Conservation (phyloP, 2,888 invertebrate species). For the Hypsopygia costalis region DNA sequence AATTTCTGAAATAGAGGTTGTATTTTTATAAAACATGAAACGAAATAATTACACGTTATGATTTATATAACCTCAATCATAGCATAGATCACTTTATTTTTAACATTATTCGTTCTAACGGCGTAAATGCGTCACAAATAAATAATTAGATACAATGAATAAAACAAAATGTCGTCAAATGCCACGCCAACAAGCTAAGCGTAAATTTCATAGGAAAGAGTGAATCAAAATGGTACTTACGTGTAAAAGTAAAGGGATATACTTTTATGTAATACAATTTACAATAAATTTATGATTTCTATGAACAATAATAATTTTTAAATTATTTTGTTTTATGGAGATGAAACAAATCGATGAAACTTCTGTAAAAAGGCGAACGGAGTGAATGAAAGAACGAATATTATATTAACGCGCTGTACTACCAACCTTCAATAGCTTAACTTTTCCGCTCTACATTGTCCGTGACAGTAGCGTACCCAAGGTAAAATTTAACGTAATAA, state of each 20-base stretch:
- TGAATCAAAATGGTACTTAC: slow-evolving; percentile 46
- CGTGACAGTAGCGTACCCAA: too few species aligned
- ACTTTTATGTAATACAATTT: slow-evolving; percentile 41
- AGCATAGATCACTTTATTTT: background rate
- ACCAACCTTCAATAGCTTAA: too few species aligned
- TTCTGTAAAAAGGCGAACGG: slow-evolving; percentile 30
- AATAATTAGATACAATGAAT: slow-evolving; percentile 67
- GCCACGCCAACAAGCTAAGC: slow-evolving; percentile 64
- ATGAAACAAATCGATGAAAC: slow-evolving; percentile 45
- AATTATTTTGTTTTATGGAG: slow-evolving; percentile 43
- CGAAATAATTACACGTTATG: background rate
- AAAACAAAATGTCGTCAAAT: slow-evolving; percentile 78
- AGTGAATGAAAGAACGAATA: slow-evolving; percentile 26
- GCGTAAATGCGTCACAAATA: slow-evolving; percentile 25
- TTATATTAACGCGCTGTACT: too few species aligned
- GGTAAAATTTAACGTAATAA: too few species aligned
- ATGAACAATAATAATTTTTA: slow-evolving; percentile 43
- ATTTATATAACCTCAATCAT: too few species aligned
- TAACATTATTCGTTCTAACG: slow-evolving; percentile 6
- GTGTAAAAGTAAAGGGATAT: slow-evolving; percentile 41
- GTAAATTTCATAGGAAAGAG: slow-evolving; percentile 19
- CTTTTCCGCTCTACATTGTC: too few species aligned
- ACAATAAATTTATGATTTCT: slow-evolving; percentile 43
- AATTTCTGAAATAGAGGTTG: slow-evolving; percentile 10
- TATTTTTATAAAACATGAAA: slow-evolving; percentile 5